Conservation (phyloP, 2,797 vertebrate species). For the Premnoplex brunnescens region DNA sequence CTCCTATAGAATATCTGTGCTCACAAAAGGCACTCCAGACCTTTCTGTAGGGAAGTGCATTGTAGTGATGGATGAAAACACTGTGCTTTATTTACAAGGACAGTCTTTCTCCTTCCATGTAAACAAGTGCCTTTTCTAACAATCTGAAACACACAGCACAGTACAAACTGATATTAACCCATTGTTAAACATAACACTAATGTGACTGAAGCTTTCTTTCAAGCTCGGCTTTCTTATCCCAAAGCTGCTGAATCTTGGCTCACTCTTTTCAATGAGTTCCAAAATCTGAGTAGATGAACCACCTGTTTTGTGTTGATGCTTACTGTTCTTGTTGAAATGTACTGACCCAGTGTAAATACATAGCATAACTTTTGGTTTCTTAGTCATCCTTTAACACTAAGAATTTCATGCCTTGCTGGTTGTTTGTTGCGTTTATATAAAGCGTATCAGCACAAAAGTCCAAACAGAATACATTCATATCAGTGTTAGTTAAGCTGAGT, state of each 20-base stretch:
- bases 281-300: background rate
- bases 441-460: background rate
- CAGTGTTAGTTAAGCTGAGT: background rate
- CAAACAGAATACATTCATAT: background rate
- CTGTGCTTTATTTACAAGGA: background rate
- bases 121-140: background rate
- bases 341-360: background rate
- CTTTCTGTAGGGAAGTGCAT: background rate
- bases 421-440: background rate
- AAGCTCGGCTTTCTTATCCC: background rate
- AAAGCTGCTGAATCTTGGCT: background rate
- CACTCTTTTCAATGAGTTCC: background rate
- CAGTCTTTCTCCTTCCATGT: background rate
- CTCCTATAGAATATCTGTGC: background rate
- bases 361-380: background rate
- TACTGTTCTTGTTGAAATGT: background rate
- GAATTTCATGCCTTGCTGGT: background rate
- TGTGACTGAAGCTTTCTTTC: background rate
- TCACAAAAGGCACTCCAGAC: background rate
- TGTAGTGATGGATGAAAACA: background rate
- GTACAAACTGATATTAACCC: background rate
- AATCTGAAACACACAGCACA: background rate
- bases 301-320: background rate
- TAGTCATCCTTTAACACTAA: background rate
- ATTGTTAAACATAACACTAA: background rate